Evolutionary conservation across 2,888 invertebrate genomes (phyloP), one percentile per base, ranked within the genome.

Genomic region (Sericinus montela): DNA sequence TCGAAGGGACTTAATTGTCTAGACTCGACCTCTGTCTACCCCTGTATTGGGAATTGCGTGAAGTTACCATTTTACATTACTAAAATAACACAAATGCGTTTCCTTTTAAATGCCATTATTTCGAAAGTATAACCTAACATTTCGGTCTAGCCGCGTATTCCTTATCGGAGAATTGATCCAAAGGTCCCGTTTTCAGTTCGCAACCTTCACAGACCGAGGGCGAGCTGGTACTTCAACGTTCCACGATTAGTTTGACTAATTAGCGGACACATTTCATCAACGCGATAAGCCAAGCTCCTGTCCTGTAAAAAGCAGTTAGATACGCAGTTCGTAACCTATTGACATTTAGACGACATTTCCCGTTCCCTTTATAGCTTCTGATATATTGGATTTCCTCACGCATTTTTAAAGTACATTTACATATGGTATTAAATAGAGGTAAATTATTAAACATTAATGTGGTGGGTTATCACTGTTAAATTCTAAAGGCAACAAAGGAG

Each of bases 281-380:
- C 11, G 10, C 42, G 50, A 51, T 51, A 51, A 51, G 37, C 25
- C 14, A 10, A 14, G 41, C 50, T 32, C 32, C 45, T 51, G 45
- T 51, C 16, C 41, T 19, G 45, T 45, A 28, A 41, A 19, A 36
- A 11, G 28, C 49, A 34, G 32, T 40, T 15, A 28, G 40, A 25
- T 36, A 45, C n/a, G n/a, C 37, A 45, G 36, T 51, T 28, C 45
- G 28, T 45, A 42, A 45, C 45, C 50, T 46, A 45, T 51, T 45
- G 45, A 42, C 50, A 51, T 51, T 51, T 51, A 45, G 45, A 41
- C 15, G 16, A 37, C 45, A 45, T 2, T 41, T 38, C 41, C 25
- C 30, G 19, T 30, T 45, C 45, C 36, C 40, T 45, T 30, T 51
- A 51, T 41, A 40, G 46, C 58, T 64, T 63, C 68, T 66, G 59